Conservation (phyloP, 2,113 vertebrate species). For the Lampris incognitus region DNA sequence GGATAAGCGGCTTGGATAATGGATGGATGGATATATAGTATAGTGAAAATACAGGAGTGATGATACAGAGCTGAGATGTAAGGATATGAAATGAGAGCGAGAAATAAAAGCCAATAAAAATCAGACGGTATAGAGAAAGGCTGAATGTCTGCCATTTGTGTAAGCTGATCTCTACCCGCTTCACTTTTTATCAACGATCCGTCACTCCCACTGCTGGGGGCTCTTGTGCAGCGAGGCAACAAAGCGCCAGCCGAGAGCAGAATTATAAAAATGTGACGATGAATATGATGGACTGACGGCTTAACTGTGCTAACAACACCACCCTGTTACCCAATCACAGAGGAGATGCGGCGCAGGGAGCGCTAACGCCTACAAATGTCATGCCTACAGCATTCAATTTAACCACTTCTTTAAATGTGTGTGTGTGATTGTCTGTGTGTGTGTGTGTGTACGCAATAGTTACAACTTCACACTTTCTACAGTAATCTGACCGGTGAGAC, state of each 20-base stretch:
- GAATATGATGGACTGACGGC: not conserved
- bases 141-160: not conserved
- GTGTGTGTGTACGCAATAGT: no score
- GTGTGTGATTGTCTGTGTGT: no score
- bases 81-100: no score
- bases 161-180: not conserved
- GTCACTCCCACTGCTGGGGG: conserved; percentile 12
- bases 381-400: conserved; percentile 2
- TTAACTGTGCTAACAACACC: not conserved
- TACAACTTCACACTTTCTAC: conserved; percentile 14
- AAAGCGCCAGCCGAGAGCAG: not conserved
- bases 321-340: not conserved
- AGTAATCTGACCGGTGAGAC: conserved; percentile 32
- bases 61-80: no score
- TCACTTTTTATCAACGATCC: not conserved
- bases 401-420: no score
- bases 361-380: conserved; percentile 18
- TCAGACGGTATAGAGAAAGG: no score
- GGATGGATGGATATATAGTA: no score
- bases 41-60: no score
- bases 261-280: not conserved
- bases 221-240: not conserved
- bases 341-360: conserved; percentile 19
- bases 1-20: no score
- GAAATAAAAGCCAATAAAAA: no score